Base-by-base conservation (phyloP, 1,140 invertebrate species). In the Samia ricini region DNA sequence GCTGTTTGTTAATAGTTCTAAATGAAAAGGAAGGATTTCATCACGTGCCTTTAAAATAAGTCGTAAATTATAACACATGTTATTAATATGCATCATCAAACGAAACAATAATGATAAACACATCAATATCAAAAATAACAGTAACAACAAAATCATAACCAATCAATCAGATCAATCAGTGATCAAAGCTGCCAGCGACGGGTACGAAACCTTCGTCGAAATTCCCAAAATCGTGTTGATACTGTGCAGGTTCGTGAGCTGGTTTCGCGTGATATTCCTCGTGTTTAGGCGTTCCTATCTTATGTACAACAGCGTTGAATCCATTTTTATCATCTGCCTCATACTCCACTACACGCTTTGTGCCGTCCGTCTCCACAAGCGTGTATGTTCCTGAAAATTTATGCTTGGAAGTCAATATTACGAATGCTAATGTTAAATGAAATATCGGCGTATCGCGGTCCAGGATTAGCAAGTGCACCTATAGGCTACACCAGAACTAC, bases 251-350 rank as follows among this genome's bases (percentile, higher is more conserved):
- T 26, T 83, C 77, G 52, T 73, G 78, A 0, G 63, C 68, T 7
- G 68, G 72, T n/a, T 74, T 74, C 15, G 64, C 68, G 15, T 82
- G 77, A 29, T 76, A 76, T 57, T 85, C 78, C 20, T 83, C 74
- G 12, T 72, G 70, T 26, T 86, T 81, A 10, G 85, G 79, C 0
- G 68, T 83, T 7, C 92, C 92, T 52, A 92, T 91, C 68, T 89
- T 91, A 78, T 92, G 91, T 1, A 93, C 92, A 20, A 93, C 88
- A 0, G 92, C 92, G 74, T 93, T 93, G 82, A 93, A 93, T 0
- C 93, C 93, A 75, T 91, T 91, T 57, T 92, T 91, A 64, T 92
- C 91, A 72, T 93, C 93, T 0, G 93, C 91, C 64, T 92, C 91
- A 81, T 94, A 94, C 73, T 92, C 89, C 2, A 93, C 93, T 18